Base-by-base conservation (phyloP, 2,113 vertebrate genomes). In the Lota lota region DNA sequence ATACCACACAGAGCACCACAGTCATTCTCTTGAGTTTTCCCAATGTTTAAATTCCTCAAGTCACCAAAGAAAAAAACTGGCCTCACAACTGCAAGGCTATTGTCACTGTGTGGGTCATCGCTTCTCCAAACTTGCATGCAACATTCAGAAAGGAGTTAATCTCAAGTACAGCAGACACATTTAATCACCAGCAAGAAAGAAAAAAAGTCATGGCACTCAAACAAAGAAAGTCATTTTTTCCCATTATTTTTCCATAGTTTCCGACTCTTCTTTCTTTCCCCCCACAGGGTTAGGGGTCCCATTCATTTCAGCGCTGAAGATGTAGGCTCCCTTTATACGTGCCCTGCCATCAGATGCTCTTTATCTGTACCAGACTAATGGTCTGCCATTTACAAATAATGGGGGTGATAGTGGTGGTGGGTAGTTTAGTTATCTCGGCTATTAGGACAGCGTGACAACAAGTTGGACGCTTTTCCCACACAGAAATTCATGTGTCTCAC, bases 351-450 rank as follows among this genome's bases (percentile, higher is more conserved):
- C 73, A 80, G 63, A 75, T 47, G 57, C 75, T 78, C 76, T 79
- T 79, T 64, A 77, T 75, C 84, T 82, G 12, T 85, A 75, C 60
- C 15, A 78, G 76, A 79, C 69, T 63, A 81, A 88, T 79, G 67
- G 69, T 77, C 65, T 88, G 83, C 67, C 82, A 83, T 90, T 83
- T 81, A 67, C 51, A 81, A 60, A 83, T 78, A 90, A 84, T 74
- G 66, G 82, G 65, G 70, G 77, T 47, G 12, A 11, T 47, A 8
- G 40, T 14, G 40, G 40, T 14, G 40, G 40, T 47, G 40, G 40
- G 40, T 47, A 47, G 40, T 77, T 85, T 81, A 74, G 79, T 84
- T 68, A 71, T 69, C 57, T 68, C 64, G 57, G 69, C 28, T 68
- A 68, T 70, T 74, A 70, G 69, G 67, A 70, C 64, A 76, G 60